Evolutionary conservation across 2,113 vertebrate genomes (phyloP).

Genomic region (Sinocyclocheilus anophthalmus): DNA sequence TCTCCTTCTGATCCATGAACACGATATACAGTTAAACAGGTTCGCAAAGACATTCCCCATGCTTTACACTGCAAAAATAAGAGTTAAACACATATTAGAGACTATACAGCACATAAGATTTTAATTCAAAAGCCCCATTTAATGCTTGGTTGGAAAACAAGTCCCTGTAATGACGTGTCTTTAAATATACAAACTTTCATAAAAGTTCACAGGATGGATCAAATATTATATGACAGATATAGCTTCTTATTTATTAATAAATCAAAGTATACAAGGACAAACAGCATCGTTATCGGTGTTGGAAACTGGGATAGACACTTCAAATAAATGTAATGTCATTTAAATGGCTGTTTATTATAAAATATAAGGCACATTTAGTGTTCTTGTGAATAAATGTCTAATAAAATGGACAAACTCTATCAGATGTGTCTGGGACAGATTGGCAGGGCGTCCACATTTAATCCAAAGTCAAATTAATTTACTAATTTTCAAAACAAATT

Average conservation of each 20-base stretch:
- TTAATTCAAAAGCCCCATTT: not conserved
- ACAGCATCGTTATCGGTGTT: not conserved
- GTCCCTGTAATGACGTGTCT: not conserved
- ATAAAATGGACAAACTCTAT: not conserved
- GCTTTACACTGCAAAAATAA: conserved; percentile 62
- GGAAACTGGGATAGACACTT: not conserved
- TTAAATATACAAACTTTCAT: not conserved
- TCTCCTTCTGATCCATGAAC: too few relatives aligned
- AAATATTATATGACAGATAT: not conserved
- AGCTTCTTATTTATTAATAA: not conserved
- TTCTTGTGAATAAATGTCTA: not conserved
- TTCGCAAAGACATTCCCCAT: conserved; percentile 84
- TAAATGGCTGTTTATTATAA: not conserved
- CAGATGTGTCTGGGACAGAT: not conserved
- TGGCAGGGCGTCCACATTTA: not conserved
- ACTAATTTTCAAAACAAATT: not conserved
- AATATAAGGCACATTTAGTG: not conserved
- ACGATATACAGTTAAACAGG: too few relatives aligned
- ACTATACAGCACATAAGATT: not conserved
- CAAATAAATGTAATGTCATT: not conserved
- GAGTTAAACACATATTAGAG: not conserved
- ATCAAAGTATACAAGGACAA: not conserved
- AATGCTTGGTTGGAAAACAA: not conserved
- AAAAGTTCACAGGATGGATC: not conserved
- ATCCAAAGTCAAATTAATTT: not conserved